These are phyloP conservation scores for Megalonaias nervosa DNA, from an alignment of 1,140 invertebrate species.

Conservation along the genomic window DNA sequence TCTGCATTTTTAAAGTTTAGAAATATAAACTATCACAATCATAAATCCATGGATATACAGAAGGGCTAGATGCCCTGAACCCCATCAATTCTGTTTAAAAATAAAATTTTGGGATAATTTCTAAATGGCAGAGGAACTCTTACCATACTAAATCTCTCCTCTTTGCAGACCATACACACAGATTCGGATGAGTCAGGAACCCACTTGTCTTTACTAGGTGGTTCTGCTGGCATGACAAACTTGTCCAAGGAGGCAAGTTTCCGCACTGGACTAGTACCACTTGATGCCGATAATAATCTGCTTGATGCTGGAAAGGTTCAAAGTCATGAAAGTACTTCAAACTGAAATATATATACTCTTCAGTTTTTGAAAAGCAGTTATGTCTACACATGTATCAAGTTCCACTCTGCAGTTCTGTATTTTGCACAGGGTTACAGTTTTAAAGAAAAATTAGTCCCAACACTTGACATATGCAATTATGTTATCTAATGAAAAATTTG, in stretches of 20 bases:
- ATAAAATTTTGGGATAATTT: no score
- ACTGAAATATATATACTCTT: background rate
- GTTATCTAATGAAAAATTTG: no score
- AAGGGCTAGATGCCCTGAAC: no score
- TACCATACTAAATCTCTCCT: constrained; percentile 73
- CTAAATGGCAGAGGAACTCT: constrained; percentile 8
- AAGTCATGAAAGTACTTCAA: background rate
- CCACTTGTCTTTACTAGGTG: constrained; percentile 72
- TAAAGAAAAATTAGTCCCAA: no score
- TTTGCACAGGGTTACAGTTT: no score
- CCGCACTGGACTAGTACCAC: constrained; percentile 3
- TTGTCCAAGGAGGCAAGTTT: constrained; percentile 9
- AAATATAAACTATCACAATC: no score
- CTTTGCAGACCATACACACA: constrained; percentile 72
- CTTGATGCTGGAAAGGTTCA: background rate
- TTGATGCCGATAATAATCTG: constrained; percentile 12
- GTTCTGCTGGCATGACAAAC: constrained; percentile 71
- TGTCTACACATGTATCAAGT: no score
- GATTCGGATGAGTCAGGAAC: constrained; percentile 69
- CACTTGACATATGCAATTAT: no score
- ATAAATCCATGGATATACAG: no score
- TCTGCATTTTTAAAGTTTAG: no score
- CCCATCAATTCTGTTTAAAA: no score
- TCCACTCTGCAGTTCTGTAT: no score
- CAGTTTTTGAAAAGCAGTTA: background rate